Base-by-base conservation (phyloP, 37 sponge, comb jelly and placozoan genomes). In the Aplysina aerophoba region DNA sequence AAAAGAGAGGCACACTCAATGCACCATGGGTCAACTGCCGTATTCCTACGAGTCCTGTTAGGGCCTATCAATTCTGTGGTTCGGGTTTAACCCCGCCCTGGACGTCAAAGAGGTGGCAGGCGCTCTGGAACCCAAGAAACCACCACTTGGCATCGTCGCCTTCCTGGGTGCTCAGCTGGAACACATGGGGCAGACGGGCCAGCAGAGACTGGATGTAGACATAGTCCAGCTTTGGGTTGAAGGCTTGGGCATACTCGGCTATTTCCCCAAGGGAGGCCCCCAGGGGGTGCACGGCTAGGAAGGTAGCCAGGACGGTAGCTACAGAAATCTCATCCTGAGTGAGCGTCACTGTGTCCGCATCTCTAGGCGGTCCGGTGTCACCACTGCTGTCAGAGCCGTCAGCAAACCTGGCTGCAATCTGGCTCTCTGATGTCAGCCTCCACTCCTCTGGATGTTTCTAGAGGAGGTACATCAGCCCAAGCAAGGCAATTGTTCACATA, bases 101-200 rank as follows among this genome's bases (percentile, higher is more conserved):
- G n/a, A n/a, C n/a, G n/a, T 62, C 64, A 27, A 62, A 62, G 64
- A 27, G 28, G 12, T 27, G 24, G 24, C 64, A 73, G 38, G 56
- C 56, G 21, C 87, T 94, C 86, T 94, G 94, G 69, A 90, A 94
- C 66, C 94, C 94, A n/a, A 94, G 86, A 74, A 94, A 94, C 91
- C 91, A 94, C 94, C 94, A 94, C 67, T 73, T 75, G 0, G 83
- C 83, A 37, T 84, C 85, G 6, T 50, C 88, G 0, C 59, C 83
- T 6, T 81, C 39, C 16, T 60, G 38, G 35, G 81, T 80, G 31
- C 72, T 88, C 83, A 90, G 62, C 65, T 90, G 91, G 66, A 94
- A 94, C 57, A 94, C 91, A 55, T 85, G 41, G 0, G 94, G 89
- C 59, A 94, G 83, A 0, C 89, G 79, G 13, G 58, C 54, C 73